Evolutionary conservation across 2,113 vertebrate species (phyloP), one percentile per base, ranked within the genome.

Genomic region (Hyperopisus bebe): DNA sequence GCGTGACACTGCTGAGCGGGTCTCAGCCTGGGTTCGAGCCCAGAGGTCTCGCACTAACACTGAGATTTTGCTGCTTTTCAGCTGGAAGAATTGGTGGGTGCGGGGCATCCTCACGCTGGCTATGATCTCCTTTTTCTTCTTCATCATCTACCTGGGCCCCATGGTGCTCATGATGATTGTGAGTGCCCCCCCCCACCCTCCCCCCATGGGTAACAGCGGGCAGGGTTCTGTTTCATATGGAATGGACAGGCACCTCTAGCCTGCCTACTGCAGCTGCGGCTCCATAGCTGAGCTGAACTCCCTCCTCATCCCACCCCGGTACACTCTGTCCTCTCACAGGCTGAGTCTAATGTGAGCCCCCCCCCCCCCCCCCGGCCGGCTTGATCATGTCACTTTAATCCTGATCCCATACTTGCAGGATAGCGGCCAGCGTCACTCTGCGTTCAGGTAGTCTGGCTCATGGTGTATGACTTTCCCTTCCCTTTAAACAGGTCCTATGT

Each of bases 11-110:
- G 39, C 77, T 66, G 3, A 46, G 9, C 15, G 15, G 42, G n/a
- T 27, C 21, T n/a, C 24, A 0, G n/a, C n/a, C 58, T 27, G n/a
- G 58, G 58, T 66, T n/a, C 58, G 58, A 66, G 58, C 9, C 9
- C 58, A 6, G n/a, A 3, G 46, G 19, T 42, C 27, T 55, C 35
- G 0, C 19, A 17, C 7, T 82, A 15, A 42, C 4, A 1, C 17
- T 51, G 44, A 27, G 42, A 10, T 70, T 46, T 27, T 70, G 39
- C 24, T 27, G 13, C 66, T 35, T 35, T 85, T 91, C 92, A 99
- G 98, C 94, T 99, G 98, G 98, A 99, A 95, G 96, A 99, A 99
- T 90, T 99, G 98, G 98, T 99, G 98, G 98, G 97, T 99, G 27
- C 95, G 98, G 95, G 98, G 98, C 87, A 99, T 99, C 94, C 96